Evolutionary conservation across 2,888 invertebrate species (phyloP).

Genomic region (Scaptomyza polygonia): DNA sequence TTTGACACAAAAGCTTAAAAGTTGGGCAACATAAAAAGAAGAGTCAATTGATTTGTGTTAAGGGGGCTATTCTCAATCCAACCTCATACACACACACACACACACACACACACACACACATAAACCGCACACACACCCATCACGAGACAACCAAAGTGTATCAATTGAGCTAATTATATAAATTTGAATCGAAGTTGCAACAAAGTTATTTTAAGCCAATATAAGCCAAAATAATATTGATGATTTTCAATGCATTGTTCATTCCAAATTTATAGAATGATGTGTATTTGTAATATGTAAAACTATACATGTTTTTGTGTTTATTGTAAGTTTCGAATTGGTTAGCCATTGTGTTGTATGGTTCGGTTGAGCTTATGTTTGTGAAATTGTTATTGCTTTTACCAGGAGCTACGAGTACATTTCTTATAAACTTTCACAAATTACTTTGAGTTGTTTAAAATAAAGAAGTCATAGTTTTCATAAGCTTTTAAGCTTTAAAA

Average conservation of each 20-base stretch:
- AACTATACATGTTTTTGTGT: not conserved
- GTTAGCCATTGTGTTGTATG: not conserved
- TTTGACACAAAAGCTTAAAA: slow-evolving; percentile 60
- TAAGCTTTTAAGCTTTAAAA: not conserved
- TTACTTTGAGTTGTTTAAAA: not conserved
- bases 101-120: not conserved
- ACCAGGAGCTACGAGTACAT: not conserved
- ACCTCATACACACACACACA: not conserved
- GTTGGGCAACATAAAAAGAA: slow-evolving; percentile 9
- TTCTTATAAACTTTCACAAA: not conserved
- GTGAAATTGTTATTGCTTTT: not conserved
- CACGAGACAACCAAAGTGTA: not conserved
- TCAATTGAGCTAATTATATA: slow-evolving; percentile 9
- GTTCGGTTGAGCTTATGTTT: not conserved
- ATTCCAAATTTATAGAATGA: not conserved
- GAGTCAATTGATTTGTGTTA: slow-evolving; percentile 16
- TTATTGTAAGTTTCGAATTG: not conserved
- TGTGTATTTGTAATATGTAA: not conserved
- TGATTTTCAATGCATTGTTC: not conserved
- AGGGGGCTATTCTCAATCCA: slow-evolving; percentile 7
- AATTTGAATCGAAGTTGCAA: not conserved
- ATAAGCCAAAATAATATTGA: not conserved
- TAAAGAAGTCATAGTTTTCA: not conserved
- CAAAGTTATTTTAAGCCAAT: not conserved
- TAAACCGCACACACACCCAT: not conserved